Evolutionary conservation across 1,140 invertebrate genomes (phyloP).

Genomic region (Drosophila kikkawai): DNA sequence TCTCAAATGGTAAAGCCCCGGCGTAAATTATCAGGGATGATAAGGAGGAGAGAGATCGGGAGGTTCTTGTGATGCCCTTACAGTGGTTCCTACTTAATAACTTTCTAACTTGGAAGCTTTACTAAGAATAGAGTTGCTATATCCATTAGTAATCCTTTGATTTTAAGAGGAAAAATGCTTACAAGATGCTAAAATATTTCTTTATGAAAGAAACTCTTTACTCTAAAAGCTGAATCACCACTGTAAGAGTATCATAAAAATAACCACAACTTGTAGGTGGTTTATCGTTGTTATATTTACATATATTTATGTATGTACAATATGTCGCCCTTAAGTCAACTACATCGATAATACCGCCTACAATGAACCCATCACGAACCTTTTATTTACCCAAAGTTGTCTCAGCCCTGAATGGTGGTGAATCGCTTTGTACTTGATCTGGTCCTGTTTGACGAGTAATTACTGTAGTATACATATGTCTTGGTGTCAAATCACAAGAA

Average conservation of each 20-base stretch:
- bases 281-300: constrained; percentile 24
- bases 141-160: neutral
- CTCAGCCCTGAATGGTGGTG: constrained; percentile 21
- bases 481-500: constrained; percentile 31
- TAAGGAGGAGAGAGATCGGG: constrained; percentile 32
- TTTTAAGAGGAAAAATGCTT: too few relatives aligned
- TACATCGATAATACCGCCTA: constrained; percentile 28
- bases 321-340: constrained; percentile 11
- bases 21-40: constrained; percentile 33
- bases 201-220: neutral
- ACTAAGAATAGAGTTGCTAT: neutral
- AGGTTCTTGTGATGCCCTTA: neutral
- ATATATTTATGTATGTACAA: constrained; percentile 3
- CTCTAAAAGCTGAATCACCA: too few relatives aligned
- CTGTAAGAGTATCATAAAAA: constrained; percentile 1
- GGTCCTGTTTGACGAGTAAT: constrained; percentile 15
- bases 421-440: constrained; percentile 75
- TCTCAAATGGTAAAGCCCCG: constrained; percentile 75
- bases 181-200: neutral
- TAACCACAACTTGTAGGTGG: constrained; percentile 1
- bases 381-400: constrained; percentile 18
- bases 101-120: neutral
- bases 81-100: neutral
- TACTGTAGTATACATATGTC: constrained; percentile 22
- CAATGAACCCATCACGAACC: constrained; percentile 54